phyloP scores from a whole-genome alignment of 2,888 invertebrate genomes.

The Julus scandinavius region DNA sequence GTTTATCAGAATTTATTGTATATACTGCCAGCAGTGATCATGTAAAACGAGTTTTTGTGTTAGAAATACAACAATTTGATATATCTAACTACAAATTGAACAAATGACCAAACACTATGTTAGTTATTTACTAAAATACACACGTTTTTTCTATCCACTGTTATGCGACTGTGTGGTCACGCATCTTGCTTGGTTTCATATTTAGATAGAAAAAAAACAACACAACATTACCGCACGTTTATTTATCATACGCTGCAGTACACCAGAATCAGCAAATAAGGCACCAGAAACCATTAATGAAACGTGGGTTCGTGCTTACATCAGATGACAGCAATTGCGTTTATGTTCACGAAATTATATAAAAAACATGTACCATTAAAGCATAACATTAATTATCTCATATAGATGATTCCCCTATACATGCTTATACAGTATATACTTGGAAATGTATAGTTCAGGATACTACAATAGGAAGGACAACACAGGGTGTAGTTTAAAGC shows the following conservation, averaged over 20 bases:
- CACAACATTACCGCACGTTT: background rate
- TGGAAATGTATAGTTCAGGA: too few species aligned
- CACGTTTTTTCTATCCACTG: background rate
- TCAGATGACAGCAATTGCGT: background rate
- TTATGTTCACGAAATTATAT: background rate
- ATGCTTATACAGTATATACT: background rate
- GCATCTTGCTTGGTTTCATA: background rate
- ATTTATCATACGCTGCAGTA: background rate
- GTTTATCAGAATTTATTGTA: too few species aligned
- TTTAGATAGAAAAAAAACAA: background rate
- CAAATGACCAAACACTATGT: background rate
- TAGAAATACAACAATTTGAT: too few species aligned
- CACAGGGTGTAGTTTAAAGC: too few species aligned
- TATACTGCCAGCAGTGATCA: too few species aligned
- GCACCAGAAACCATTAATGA: background rate
- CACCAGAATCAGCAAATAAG: background rate
- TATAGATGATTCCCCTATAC: background rate
- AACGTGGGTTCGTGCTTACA: background rate
- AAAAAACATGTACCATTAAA: conserved; percentile 26
- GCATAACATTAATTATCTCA: background rate
- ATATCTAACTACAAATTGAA: background rate
- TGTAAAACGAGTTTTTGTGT: too few species aligned
- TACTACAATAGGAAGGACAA: too few species aligned
- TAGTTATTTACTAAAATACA: background rate
- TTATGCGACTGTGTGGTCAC: background rate